Evolutionary conservation across 2,888 invertebrate species (phyloP).

Genomic region (Trichopoda pennipes): DNA sequence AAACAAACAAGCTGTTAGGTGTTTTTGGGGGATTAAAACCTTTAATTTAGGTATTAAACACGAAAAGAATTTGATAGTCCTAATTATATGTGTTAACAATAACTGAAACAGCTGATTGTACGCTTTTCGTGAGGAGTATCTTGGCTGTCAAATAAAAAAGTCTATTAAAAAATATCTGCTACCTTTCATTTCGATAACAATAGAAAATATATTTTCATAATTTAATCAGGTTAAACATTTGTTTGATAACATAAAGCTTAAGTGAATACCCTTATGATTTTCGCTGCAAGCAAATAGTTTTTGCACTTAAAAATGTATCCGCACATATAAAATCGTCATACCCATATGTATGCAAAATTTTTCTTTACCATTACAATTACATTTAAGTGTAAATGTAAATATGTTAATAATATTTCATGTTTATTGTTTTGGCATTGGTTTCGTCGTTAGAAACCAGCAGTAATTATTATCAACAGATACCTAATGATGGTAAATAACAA

Average conservation of each 20-base stretch:
- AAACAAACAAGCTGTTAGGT: too few relatives aligned
- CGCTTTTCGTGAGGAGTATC: too few relatives aligned
- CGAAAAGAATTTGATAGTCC: too few relatives aligned
- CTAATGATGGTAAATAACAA: slow-evolving; percentile 18
- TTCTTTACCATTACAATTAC: neutral
- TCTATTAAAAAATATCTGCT: too few relatives aligned
- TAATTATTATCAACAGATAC: slow-evolving; percentile 30
- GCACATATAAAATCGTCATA: slow-evolving; percentile 1
- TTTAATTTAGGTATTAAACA: too few relatives aligned
- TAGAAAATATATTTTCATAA: too few relatives aligned
- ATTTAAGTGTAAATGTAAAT: neutral
- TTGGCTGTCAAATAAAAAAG: too few relatives aligned
- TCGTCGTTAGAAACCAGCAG: slow-evolving; percentile 49
- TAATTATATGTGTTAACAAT: too few relatives aligned
- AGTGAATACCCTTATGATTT: neutral
- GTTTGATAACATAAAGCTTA: neutral
- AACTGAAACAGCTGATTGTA: too few relatives aligned
- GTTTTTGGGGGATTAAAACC: too few relatives aligned
- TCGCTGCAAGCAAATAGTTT: neutral
- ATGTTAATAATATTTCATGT: slow-evolving; percentile 29
- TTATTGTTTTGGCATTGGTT: slow-evolving; percentile 54
- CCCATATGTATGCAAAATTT: slow-evolving; percentile 11
- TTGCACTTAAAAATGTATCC: slow-evolving; percentile 15
- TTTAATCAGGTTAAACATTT: too few relatives aligned
- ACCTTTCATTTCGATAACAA: too few relatives aligned